These are phyloP conservation scores for Rhinichthys klamathensis DNA, from an alignment of 2,113 vertebrate genomes.

Conservation along the genomic window DNA sequence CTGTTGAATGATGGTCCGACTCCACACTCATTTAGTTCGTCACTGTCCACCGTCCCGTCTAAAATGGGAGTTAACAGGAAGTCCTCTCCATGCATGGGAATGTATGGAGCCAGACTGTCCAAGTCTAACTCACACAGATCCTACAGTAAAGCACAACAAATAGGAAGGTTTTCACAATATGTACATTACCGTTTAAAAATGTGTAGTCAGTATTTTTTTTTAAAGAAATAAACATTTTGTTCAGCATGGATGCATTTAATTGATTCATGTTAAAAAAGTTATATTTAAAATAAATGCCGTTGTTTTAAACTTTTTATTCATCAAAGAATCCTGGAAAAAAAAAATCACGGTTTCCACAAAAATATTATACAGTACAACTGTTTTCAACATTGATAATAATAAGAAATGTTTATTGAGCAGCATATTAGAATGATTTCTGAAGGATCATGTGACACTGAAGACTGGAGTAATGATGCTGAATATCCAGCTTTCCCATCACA, in stretches of 20 bases:
- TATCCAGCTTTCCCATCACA: neutral
- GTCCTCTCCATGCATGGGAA: constrained; percentile 66
- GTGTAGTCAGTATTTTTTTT: neutral
- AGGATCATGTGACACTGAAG: neutral
- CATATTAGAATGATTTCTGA: neutral
- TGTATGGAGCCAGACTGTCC: constrained; percentile 65
- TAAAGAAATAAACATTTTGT: no score
- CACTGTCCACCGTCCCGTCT: neutral
- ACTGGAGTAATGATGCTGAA: neutral
- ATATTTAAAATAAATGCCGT: no score
- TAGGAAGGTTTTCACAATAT: neutral
- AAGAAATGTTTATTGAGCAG: neutral
- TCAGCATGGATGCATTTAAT: no score
- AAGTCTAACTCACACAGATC: constrained; percentile 58
- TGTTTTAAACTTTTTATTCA: no score
- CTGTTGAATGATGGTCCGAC: neutral
- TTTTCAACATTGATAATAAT: neutral
- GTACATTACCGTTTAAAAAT: neutral
- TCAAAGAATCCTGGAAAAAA: no score
- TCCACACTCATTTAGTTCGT: neutral
- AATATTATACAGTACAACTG: neutral
- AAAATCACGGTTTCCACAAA: no score
- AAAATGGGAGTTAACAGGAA: constrained; percentile 58
- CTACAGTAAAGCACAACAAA: constrained; percentile 25
- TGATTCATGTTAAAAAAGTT: no score